Base-by-base conservation (phyloP, 2,113 vertebrate genomes). In the Strix aluco region DNA sequence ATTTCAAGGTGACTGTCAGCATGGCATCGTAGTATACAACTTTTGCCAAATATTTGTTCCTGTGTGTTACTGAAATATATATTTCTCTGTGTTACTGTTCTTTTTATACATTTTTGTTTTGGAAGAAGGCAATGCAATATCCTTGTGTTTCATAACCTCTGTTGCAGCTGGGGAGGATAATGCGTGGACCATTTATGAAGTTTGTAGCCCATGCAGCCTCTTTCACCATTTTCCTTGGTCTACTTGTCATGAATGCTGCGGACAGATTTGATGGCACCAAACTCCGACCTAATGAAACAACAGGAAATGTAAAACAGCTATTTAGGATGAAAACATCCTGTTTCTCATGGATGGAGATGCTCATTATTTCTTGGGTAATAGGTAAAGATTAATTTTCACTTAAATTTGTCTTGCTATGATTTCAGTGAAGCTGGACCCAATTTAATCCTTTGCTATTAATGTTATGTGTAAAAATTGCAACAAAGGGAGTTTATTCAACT, bases 351-450 rank as follows among this genome's bases (percentile, higher is more conserved):
- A 99, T 99, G 99, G 99, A 99, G 97, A 98, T 99, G 96, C 98
- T 99, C 89, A 99, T 99, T 95, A 99, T 99, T 94, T 99, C 99
- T 88, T 99, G 99, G 99, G 98, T 99, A 97, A 98, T 99, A 99
- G 99, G 99, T 99, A 98, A 98, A 95, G 78, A 88, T 88, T 81
- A 75, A 47, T 85, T 95, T 92, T 97, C 27, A 12, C 21, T 96
- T 89, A 12, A 86, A 40, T 71, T 94, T 87, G 57, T 81, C 74
- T 85, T 75, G 49, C 84, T 83, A 12, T 70, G 54, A 59, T 92
- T 87, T 88, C 61, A 69, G 13, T 66, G 85, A 90, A 70, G 26
- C 55, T 93, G 65, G 80, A 89, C 74, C 13, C 17, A 63, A 9
- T 49, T 69, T 40, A 72, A 52, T 67, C 12, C 15, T 79, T 90